Evolutionary conservation across 2,113 vertebrate species (phyloP).

Genomic region (Echinops telfairi): DNA sequence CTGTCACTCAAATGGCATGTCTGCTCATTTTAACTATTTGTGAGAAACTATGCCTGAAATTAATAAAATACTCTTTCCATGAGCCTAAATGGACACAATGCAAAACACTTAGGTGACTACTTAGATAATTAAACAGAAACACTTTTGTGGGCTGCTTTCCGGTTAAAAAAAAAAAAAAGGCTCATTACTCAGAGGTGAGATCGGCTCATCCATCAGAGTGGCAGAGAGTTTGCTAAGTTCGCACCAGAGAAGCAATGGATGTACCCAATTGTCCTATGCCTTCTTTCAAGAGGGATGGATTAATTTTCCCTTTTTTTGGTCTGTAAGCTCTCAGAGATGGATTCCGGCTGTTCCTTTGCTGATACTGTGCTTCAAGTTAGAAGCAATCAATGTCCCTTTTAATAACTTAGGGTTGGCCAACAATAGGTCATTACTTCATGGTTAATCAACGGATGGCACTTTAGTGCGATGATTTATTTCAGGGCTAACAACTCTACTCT

Average conservation of each 20-base stretch:
- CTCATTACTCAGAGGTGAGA: constrained; percentile 72
- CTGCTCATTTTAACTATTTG: constrained; percentile 48
- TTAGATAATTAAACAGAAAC: constrained; percentile 78
- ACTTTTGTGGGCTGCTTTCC: constrained; percentile 69
- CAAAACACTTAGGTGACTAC: constrained; percentile 70
- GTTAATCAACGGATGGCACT: constrained; percentile 78
- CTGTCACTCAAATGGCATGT: constrained; percentile 34
- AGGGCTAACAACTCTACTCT: constrained; percentile 68
- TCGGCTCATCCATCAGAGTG: constrained; percentile 76
- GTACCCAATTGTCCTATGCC: constrained; percentile 69
- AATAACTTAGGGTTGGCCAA: constrained; percentile 80
- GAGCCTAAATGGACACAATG: constrained; percentile 63
- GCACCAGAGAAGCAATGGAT: constrained; percentile 70
- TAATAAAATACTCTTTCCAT: constrained; percentile 65
- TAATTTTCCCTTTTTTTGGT: constrained; percentile 53
- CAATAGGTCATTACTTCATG: constrained; percentile 82
- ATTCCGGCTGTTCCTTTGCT: constrained; percentile 72
- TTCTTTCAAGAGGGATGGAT: constrained; percentile 79
- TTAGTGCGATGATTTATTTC: constrained; percentile 80
- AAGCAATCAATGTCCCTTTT: constrained; percentile 81
- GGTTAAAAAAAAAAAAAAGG: background rate
- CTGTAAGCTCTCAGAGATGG: constrained; percentile 64
- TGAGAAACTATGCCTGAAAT: constrained; percentile 63
- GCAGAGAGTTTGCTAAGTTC: constrained; percentile 72
- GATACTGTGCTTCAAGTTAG: constrained; percentile 72